Percentiles rank a stretch among this genome's conserved stretches.
Conservation (phyloP, 1,140 invertebrate species). For the Stegodyphus mimosarum region DNA sequence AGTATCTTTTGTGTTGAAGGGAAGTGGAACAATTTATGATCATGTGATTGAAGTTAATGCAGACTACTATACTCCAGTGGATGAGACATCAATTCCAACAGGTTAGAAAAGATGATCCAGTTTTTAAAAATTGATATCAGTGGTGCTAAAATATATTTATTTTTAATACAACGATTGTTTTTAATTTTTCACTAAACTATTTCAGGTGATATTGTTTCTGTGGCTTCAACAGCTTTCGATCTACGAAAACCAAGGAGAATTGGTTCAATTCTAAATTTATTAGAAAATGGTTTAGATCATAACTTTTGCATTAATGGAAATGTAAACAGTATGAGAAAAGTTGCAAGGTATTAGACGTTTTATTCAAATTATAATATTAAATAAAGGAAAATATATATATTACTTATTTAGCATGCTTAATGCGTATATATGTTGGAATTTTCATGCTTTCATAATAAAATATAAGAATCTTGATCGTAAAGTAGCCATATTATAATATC, state of each 20-base stretch:
- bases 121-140: background rate
- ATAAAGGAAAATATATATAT: no score
- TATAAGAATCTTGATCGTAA: no score
- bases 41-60: slow-evolving; percentile 81
- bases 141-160: background rate
- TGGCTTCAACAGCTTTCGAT: slow-evolving; percentile 78
- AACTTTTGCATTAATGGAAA: slow-evolving; percentile 77
- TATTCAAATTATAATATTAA: background rate
- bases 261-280: slow-evolving; percentile 65
- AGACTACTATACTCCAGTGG: slow-evolving; percentile 80
- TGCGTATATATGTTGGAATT: no score
- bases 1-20: slow-evolving; percentile 66
- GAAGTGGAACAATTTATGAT: slow-evolving; percentile 73
- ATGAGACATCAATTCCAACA: slow-evolving; percentile 81
- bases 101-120: slow-evolving; percentile 64
- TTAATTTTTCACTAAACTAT: background rate
- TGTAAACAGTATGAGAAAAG: slow-evolving; percentile 63
- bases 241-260: slow-evolving; percentile 73
- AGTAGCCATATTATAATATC: no score
- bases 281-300: slow-evolving; percentile 78
- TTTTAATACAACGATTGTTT: background rate
- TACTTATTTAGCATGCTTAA: no score
- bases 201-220: slow-evolving; percentile 75
- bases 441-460: no score
- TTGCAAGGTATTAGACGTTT: slow-evolving; percentile 64